A percentile compares a stretch with the other conserved stretches of the same genome.
These are phyloP conservation scores for Plecotus auritus DNA, from an alignment of 2,113 vertebrate genomes.

Conservation along the genomic window DNA sequence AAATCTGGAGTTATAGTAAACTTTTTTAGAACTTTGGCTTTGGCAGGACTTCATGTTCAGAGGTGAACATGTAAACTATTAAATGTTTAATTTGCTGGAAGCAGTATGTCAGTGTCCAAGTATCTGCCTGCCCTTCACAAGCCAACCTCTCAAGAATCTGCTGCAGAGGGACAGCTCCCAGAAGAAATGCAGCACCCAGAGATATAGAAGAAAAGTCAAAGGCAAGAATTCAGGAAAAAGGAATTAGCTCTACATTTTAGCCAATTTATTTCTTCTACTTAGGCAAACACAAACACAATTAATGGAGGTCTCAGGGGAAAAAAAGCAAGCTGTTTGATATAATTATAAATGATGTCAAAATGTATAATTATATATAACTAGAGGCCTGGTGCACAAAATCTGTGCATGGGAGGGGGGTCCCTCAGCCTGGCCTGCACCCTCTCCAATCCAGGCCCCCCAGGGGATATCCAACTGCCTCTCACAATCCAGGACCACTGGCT, in stretches of 20 bases:
- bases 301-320: background rate
- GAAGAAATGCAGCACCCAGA: fast-evolving
- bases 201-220: background rate
- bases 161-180: background rate
- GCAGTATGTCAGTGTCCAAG: background rate
- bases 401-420: too few relatives aligned
- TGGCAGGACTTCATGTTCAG: background rate
- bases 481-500: too few relatives aligned
- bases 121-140: fast-evolving
- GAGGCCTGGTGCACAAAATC: too few relatives aligned
- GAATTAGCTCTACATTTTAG: background rate
- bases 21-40: background rate
- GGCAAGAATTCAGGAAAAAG: background rate
- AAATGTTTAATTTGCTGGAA: background rate
- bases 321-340: background rate
- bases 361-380: background rate
- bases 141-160: fast-evolving
- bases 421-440: too few relatives aligned
- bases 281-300: background rate
- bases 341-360: background rate
- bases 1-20: background rate
- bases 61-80: fast-evolving
- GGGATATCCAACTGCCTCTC: too few relatives aligned
- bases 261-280: background rate
- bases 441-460: too few relatives aligned